Evolutionary conservation across 2,888 invertebrate genomes (phyloP).

Genomic region (Coremacera marginata): DNA sequence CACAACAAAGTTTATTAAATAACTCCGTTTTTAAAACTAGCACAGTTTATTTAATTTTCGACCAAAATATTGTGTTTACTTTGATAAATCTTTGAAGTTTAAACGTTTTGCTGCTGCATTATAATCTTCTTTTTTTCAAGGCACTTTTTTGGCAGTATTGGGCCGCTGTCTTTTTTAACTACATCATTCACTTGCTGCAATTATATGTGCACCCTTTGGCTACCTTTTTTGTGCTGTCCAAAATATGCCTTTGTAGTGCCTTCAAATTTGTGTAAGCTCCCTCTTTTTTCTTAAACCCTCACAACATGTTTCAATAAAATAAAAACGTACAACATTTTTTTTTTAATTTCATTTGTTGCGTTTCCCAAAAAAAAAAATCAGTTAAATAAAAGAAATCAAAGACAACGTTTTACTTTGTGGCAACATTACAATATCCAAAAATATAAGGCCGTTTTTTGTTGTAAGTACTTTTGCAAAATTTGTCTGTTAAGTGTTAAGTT

Average conservation of each 20-base stretch:
- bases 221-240: slow-evolving; percentile 53
- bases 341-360: slow-evolving; percentile 27
- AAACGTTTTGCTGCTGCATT: too few relatives aligned
- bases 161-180: not conserved
- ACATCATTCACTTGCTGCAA: not conserved
- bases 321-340: slow-evolving; percentile 49
- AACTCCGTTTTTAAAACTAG: too few relatives aligned
- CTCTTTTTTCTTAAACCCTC: slow-evolving; percentile 51
- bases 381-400: not conserved
- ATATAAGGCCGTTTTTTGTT: slow-evolving; percentile 13
- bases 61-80: too few relatives aligned
- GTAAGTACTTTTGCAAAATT: slow-evolving; percentile 28
- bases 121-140: too few relatives aligned
- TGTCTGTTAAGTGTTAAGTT: slow-evolving; percentile 13
- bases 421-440: slow-evolving; percentile 36
- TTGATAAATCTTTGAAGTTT: too few relatives aligned
- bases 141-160: too few relatives aligned
- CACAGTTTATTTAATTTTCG: too few relatives aligned
- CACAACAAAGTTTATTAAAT: too few relatives aligned
- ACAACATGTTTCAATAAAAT: slow-evolving; percentile 52
- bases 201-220: slow-evolving; percentile 42
- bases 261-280: not conserved
- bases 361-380: not conserved
- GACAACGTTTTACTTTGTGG: slow-evolving; percentile 21
- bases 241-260: slow-evolving; percentile 53